Conservation (phyloP, 2,113 vertebrate genomes). For the Phoenicopterus ruber region DNA sequence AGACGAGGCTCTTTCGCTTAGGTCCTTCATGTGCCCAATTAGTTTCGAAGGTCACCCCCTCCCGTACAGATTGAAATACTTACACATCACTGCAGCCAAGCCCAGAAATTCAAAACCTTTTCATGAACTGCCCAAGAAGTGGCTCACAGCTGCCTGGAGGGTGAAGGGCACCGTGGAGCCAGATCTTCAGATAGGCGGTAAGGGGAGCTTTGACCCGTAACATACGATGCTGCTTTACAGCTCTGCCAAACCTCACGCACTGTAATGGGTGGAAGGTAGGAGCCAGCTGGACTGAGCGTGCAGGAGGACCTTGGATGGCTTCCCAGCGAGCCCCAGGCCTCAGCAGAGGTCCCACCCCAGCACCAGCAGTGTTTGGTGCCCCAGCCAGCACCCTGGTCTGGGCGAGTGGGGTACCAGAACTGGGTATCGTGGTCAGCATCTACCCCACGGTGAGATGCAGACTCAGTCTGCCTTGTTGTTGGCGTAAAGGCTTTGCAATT, state of each 20-base stretch:
- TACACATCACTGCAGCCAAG: neutral
- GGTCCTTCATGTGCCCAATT: conserved; percentile 20
- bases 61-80: neutral
- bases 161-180: neutral
- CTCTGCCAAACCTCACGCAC: neutral
- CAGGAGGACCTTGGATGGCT: neutral
- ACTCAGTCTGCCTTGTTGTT: neutral
- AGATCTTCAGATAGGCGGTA: neutral
- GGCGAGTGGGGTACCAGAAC: neutral
- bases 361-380: neutral
- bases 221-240: neutral
- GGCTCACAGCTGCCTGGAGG: neutral
- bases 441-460: neutral
- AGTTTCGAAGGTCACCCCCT: conserved; percentile 41
- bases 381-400: neutral
- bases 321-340: neutral
- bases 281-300: neutral
- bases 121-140: neutral
- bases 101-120: conserved; percentile 31
- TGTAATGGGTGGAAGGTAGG: neutral
- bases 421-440: neutral
- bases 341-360: neutral
- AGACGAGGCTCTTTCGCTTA: conserved; percentile 51
- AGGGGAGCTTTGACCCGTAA: neutral
- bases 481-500: neutral